phyloP scores from a whole-genome alignment of 2,888 invertebrate species.

The Tromatobia lineatoria region DNA sequence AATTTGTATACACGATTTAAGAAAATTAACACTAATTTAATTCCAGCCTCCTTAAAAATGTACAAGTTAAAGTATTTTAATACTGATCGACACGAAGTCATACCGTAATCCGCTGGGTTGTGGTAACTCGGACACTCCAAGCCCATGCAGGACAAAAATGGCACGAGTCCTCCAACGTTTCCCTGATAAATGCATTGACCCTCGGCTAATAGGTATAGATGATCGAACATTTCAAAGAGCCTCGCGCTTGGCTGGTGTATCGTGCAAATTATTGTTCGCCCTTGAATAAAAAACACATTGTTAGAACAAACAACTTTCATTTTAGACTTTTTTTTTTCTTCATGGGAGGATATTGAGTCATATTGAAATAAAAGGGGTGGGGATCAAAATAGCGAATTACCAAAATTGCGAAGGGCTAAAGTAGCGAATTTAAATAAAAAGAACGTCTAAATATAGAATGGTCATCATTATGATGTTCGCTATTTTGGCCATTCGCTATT shows the following conservation, averaged over 20 bases:
- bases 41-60: no score
- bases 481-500: no score
- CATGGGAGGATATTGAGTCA: neutral
- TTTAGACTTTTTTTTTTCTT: neutral
- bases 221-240: slow-evolving; percentile 98
- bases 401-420: no score
- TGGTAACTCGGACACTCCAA: slow-evolving; percentile 97
- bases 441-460: no score
- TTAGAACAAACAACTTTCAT: neutral
- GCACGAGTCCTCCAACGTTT: slow-evolving; percentile 92
- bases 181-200: slow-evolving; percentile 98
- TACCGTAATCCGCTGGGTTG: slow-evolving; percentile 98
- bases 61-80: neutral
- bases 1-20: no score
- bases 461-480: no score
- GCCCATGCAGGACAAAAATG: slow-evolving; percentile 94
- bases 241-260: slow-evolving; percentile 98
- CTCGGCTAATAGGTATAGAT: slow-evolving; percentile 95
- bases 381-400: no score
- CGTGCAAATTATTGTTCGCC: slow-evolving; percentile 97
- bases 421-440: no score
- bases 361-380: no score
- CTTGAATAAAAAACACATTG: slow-evolving; percentile 68
- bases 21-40: no score
- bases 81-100: slow-evolving; percentile 74